These are phyloP conservation scores for Chloroceryle inda DNA, from an alignment of 2,797 vertebrate species.

Conservation along the genomic window DNA sequence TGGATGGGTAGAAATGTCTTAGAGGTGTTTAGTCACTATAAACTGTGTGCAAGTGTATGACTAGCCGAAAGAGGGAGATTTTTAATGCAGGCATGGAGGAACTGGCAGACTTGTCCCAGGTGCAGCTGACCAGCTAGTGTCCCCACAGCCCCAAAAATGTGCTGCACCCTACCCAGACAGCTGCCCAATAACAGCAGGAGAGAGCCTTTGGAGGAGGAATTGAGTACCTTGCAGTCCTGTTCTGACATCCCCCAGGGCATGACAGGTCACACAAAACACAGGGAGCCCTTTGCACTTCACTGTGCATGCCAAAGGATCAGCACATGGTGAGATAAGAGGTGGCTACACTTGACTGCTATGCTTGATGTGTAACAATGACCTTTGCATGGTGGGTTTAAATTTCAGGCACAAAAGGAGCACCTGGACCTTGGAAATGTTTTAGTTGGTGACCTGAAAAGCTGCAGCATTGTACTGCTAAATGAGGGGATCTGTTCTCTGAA, in stretches of 20 bases:
- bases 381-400: neutral
- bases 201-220: neutral
- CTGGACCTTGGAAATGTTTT: conserved; percentile 86
- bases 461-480: conserved; percentile 87
- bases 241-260: neutral
- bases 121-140: neutral
- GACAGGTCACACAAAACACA: neutral
- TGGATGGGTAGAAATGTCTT: neutral
- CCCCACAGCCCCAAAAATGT: neutral
- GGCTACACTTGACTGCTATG: rapidly evolving
- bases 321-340: neutral
- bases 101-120: neutral
- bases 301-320: neutral
- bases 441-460: conserved; percentile 82
- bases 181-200: neutral
- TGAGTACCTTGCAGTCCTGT: neutral
- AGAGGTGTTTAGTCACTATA: neutral
- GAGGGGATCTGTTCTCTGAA: conserved; percentile 85
- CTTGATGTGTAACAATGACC: neutral
- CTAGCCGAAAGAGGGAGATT: neutral
- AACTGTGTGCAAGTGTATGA: neutral
- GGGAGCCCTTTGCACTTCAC: neutral
- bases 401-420: conserved; percentile 80
- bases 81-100: neutral
- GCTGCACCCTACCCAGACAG: neutral